Evolutionary conservation across 30 jellyfish, hydroid and myxozoan species (phyloP).

Genomic region (Pseudorhiza aurosa): DNA sequence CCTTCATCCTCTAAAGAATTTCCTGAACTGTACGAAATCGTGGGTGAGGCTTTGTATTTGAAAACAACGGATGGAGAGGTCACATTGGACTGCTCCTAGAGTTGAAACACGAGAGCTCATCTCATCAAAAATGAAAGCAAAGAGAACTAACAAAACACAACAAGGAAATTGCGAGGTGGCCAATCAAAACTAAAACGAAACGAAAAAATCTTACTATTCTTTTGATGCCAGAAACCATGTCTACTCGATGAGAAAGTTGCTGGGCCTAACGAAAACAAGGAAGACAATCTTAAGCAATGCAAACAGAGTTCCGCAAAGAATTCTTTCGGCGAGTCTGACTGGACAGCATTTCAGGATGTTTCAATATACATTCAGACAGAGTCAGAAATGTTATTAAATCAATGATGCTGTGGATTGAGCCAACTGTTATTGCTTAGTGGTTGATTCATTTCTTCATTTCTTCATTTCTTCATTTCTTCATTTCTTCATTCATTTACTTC

Average conservation of each 20-base stretch:
- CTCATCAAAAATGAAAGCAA: not conserved
- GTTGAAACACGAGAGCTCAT: not conserved
- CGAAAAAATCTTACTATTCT: constrained; percentile 50
- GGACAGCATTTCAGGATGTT: too few species aligned
- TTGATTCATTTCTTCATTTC: too few species aligned
- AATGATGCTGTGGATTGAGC: too few species aligned
- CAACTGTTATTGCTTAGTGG: too few species aligned
- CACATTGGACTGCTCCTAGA: constrained; percentile 85
- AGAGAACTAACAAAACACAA: not conserved
- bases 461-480: too few species aligned
- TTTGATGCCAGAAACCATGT: constrained; percentile 77
- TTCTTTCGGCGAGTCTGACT: too few species aligned
- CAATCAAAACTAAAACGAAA: not conserved
- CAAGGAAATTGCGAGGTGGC: not conserved
- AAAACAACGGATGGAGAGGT: constrained; percentile 86
- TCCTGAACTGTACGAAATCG: constrained; percentile 65
- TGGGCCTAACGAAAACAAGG: constrained; percentile 66
- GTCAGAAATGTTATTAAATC: too few species aligned
- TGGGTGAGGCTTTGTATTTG: constrained; percentile 90
- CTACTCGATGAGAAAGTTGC: constrained; percentile 87
- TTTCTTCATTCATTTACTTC: too few species aligned
- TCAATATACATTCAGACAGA: too few species aligned
- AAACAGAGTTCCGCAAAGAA: too few species aligned
- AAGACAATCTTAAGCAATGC: not conserved
- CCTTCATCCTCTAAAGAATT: constrained; percentile 64